These are phyloP conservation scores for Bombus balteatus DNA, from an alignment of 1,140 invertebrate genomes.

Conservation along the genomic window DNA sequence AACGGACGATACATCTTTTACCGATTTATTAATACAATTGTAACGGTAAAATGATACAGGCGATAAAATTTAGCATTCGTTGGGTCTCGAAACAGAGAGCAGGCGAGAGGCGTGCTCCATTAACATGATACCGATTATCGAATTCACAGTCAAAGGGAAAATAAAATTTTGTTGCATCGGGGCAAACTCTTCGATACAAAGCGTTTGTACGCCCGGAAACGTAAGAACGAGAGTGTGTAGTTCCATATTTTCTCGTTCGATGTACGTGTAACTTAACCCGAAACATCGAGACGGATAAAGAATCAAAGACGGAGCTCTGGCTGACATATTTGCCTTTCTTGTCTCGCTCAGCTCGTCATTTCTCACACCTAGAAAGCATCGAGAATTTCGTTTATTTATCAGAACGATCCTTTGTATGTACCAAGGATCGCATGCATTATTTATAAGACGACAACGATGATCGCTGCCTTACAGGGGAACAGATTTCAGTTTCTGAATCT, in stretches of 20 bases:
- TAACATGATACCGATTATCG: too few relatives aligned
- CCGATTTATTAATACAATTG: neutral
- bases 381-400: slow-evolving; percentile 1
- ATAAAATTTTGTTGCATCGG: neutral
- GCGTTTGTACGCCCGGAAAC: neutral
- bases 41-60: neutral
- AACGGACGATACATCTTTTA: too few relatives aligned
- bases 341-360: neutral
- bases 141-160: too few relatives aligned
- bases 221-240: neutral
- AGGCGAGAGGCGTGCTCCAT: too few relatives aligned
- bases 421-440: neutral
- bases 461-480: neutral
- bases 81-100: too few relatives aligned
- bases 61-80: too few relatives aligned
- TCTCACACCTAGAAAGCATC: too few relatives aligned
- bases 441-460: neutral
- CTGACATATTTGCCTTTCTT: neutral
- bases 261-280: neutral
- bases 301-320: neutral
- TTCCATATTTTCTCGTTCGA: neutral
- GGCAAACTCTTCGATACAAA: neutral
- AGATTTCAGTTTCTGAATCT: neutral
- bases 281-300: too few relatives aligned
- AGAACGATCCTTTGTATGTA: neutral